These are phyloP conservation scores for Spodoptera litura DNA, from an alignment of 1,140 invertebrate species.

Conservation along the genomic window DNA sequence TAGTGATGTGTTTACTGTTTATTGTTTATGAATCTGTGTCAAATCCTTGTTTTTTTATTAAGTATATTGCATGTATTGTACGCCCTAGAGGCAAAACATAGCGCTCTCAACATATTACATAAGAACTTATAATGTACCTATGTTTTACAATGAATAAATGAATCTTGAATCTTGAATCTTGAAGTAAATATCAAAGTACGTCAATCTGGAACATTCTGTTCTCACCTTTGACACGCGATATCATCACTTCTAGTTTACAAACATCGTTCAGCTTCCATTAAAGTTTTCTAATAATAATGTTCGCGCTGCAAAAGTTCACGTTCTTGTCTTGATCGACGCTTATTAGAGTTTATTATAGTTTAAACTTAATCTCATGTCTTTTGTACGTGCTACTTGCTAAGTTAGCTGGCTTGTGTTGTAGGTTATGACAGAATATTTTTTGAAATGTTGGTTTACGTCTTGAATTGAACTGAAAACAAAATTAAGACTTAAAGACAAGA, in stretches of 20 bases:
- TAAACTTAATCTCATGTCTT: constrained; percentile 31
- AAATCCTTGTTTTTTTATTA: too few species aligned
- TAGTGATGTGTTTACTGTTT: too few species aligned
- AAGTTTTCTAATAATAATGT: constrained; percentile 37
- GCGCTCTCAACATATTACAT: too few species aligned
- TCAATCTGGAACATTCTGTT: not conserved
- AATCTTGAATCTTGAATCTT: too few species aligned
- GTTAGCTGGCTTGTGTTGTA: not conserved
- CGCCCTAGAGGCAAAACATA: too few species aligned
- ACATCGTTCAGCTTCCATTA: constrained; percentile 9
- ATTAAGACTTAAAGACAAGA: too few species aligned
- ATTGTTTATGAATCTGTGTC: too few species aligned
- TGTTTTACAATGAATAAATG: too few species aligned
- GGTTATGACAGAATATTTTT: not conserved
- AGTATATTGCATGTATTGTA: too few species aligned
- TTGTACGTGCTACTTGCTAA: constrained; percentile 1
- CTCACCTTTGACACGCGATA: not conserved
- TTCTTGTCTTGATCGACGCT: constrained; percentile 31
- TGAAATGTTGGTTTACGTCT: not conserved
- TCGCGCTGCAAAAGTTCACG: constrained; percentile 1
- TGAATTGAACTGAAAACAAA: too few species aligned
- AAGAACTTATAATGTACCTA: too few species aligned
- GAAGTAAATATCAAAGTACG: not conserved
- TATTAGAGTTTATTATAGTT: constrained; percentile 31
- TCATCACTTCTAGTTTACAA: not conserved